Evolutionary conservation across 2,888 invertebrate species (phyloP), one percentile per base, ranked within the genome.

Genomic region (Tolmerus cingulatus): DNA sequence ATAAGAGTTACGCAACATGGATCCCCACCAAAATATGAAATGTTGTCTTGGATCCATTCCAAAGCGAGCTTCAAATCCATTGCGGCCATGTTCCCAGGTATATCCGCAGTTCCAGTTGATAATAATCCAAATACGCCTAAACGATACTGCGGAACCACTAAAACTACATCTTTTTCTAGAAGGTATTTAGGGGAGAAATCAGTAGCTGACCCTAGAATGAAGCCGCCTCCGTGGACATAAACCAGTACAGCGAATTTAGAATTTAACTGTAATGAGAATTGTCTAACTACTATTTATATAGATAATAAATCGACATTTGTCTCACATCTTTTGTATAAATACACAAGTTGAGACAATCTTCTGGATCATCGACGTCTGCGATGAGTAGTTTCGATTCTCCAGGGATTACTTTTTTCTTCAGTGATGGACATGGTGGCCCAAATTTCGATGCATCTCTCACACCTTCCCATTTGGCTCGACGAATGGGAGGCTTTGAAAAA

Each of bases 41-140:
- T 94, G 89, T 94, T 91, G 30, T 92, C 90, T 81, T 93, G 92
- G 8, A 94, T 93, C 94, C 94, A 94, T 78, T 93, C 89, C 30
- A 94, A 89, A 0, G 94, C 94, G 76, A 93, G 87, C 1, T 93
- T 89, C 78, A 93, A 91, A 90, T 94, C 94, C 34, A 93, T 90
- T 51, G 94, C 90, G 0, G 94, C 94, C 87, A 92, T 93, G 90
- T 94, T 94, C 14, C 94, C 94, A 0, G 94, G 93, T 86, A 94
- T 91, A n/a, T 91, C 91, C 5, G 92, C 90, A 12, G 92, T 93
- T 87, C 92, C 91, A 2, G 94, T 93, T 1, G 93, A 92, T 43
- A 94, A 87, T 91, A 94, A 94, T 30, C 94, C 94, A 8, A 94
- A 90, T 2, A 93, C 93, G 23, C 94, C 94, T 1, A 94, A 90